Evolutionary conservation across 2,888 invertebrate genomes (phyloP).

Genomic region (Drosophila mayaguana): DNA sequence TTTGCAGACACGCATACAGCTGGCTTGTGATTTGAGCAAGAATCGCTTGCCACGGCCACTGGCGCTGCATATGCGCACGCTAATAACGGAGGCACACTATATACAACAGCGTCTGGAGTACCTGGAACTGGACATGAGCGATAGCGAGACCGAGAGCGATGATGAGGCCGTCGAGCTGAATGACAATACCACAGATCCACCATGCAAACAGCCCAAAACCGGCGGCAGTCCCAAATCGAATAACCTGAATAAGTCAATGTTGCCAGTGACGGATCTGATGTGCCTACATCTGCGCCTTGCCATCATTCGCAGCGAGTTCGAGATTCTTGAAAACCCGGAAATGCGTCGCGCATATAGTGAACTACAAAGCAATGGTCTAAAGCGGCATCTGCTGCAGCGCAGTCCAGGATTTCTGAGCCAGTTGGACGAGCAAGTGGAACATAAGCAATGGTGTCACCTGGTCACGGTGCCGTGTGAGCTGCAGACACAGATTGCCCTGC

Average conservation of each 20-base stretch:
- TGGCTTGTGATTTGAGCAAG: slow-evolving; percentile 87
- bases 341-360: slow-evolving; percentile 86
- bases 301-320: slow-evolving; percentile 87
- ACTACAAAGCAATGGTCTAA: slow-evolving; percentile 70
- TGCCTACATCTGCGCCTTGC: slow-evolving; percentile 86
- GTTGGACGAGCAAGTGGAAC: slow-evolving; percentile 24
- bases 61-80: slow-evolving; percentile 86
- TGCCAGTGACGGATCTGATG: slow-evolving; percentile 86
- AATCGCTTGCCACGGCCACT: slow-evolving; percentile 86
- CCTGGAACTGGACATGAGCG: slow-evolving; percentile 84
- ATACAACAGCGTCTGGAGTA: slow-evolving; percentile 86
- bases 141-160: slow-evolving; percentile 81
- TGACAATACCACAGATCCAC: slow-evolving; percentile 44
- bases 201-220: slow-evolving; percentile 44
- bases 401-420: slow-evolving; percentile 8
- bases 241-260: slow-evolving; percentile 77
- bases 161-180: slow-evolving; percentile 67
- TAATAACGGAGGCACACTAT: slow-evolving; percentile 86
- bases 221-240: slow-evolving; percentile 71
- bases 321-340: slow-evolving; percentile 87
- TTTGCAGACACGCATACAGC: slow-evolving; percentile 86
- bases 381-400: slow-evolving; percentile 48
- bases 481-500: slow-evolving; percentile 85
- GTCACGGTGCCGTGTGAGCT: slow-evolving; percentile 85
- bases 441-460: slow-evolving; percentile 78